Evolutionary conservation across 23 tunicate genomes (phyloP).

Genomic region (Diplosoma virens): DNA sequence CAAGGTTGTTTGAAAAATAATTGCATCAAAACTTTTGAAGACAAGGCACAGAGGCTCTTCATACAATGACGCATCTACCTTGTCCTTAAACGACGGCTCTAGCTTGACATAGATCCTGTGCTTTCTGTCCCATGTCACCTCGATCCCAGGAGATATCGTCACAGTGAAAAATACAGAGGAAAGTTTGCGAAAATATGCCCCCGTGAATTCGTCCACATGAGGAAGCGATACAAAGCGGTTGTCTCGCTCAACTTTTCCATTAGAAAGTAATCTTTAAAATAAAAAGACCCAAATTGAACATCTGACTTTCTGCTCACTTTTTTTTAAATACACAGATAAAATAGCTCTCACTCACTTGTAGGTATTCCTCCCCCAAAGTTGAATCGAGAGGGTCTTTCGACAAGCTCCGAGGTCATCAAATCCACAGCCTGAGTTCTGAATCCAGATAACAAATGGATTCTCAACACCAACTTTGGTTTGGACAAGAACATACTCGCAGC

Average conservation of each 20-base stretch:
- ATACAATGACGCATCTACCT: too few relatives aligned
- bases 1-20: too few relatives aligned
- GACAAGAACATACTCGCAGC: slow-evolving; percentile 84
- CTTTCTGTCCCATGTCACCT: slow-evolving; percentile 75
- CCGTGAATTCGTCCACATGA: slow-evolving; percentile 13
- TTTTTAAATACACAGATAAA: not conserved
- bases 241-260: slow-evolving; percentile 42
- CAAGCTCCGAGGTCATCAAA: slow-evolving; percentile 72
- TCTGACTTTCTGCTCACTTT: not conserved
- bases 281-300: not conserved
- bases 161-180: slow-evolving; percentile 55
- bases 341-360: slow-evolving; percentile 28
- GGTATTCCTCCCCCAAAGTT: slow-evolving; percentile 33
- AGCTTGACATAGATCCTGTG: slow-evolving; percentile 68
- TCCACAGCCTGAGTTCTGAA: slow-evolving; percentile 90
- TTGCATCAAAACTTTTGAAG: too few relatives aligned
- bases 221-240: slow-evolving; percentile 40
- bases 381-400: slow-evolving; percentile 69
- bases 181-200: slow-evolving; percentile 36
- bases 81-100: slow-evolving; percentile 52
- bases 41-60: too few relatives aligned
- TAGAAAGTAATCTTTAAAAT: slow-evolving; percentile 29
- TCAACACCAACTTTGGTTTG: slow-evolving; percentile 46
- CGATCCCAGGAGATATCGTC: slow-evolving; percentile 43
- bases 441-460: slow-evolving; percentile 75